Conservation (phyloP, 2,113 vertebrate species). For the Diadophis punctatus region DNA sequence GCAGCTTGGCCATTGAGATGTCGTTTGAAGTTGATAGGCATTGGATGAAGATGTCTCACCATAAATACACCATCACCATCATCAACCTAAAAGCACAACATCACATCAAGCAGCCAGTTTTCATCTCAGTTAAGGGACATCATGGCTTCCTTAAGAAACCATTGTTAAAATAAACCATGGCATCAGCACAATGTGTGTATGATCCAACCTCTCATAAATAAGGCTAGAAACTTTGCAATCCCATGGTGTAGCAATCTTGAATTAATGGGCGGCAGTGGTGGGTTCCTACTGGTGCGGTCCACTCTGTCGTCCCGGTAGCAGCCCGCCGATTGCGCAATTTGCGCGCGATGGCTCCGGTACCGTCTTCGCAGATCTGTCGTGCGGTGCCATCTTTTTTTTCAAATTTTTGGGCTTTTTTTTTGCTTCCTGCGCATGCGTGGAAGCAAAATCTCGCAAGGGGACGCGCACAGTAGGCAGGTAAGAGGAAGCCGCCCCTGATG, state of each 20-base stretch:
- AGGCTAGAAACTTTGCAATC: neutral
- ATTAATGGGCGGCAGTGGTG: neutral
- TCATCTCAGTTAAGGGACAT: neutral
- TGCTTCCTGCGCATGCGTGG: no score
- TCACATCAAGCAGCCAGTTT: neutral
- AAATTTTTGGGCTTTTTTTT: no score
- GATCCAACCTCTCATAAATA: neutral
- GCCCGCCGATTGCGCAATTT: no score
- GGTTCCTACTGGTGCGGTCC: no score
- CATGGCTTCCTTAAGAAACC: neutral
- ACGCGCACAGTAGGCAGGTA: no score
- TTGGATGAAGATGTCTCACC: neutral
- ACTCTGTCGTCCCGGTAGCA: no score
- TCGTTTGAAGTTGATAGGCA: neutral
- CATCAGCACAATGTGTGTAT: neutral
- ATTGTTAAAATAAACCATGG: neutral
- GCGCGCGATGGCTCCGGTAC: no score
- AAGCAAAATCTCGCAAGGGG: no score
- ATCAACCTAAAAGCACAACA: neutral
- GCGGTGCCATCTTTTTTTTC: no score
- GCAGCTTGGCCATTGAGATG: neutral
- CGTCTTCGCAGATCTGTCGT: no score
- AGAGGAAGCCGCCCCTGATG: no score
- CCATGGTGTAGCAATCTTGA: neutral
- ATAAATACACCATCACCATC: neutral